phyloP scores from a whole-genome alignment of 37 sponge, comb jelly and placozoan species.

The Aplysina aerophoba region DNA sequence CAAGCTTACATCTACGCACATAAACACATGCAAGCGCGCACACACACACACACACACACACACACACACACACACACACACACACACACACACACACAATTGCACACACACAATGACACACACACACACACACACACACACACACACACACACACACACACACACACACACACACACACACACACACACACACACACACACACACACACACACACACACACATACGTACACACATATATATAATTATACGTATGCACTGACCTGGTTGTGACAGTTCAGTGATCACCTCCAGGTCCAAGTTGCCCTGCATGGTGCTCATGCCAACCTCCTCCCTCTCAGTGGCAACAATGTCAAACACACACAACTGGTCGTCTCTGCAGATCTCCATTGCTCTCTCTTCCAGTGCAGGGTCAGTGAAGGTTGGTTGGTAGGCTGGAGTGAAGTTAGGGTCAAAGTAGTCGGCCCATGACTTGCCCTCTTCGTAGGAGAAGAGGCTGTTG shows the following conservation, averaged over 20 bases:
- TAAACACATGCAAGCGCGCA: too few relatives aligned
- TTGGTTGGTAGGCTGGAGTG: constrained; percentile 50
- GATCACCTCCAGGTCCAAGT: constrained; percentile 31
- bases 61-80: too few relatives aligned
- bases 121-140: too few relatives aligned
- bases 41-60: too few relatives aligned
- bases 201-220: too few relatives aligned
- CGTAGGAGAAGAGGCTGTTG: constrained; percentile 61
- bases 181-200: too few relatives aligned
- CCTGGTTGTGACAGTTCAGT: constrained; percentile 55
- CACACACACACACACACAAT: too few relatives aligned
- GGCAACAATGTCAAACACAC: constrained; percentile 71
- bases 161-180: too few relatives aligned
- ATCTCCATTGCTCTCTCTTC: constrained; percentile 46
- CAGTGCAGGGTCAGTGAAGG: constrained; percentile 34
- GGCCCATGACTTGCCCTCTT: constrained; percentile 48
- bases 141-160: too few relatives aligned
- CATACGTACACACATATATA: too few relatives aligned
- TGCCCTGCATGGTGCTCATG: constrained; percentile 44
- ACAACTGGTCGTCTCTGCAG: constrained; percentile 56
- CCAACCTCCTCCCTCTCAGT: constrained; percentile 56
- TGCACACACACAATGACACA: too few relatives aligned
- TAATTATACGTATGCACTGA: neutral
- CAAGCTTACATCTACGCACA: too few relatives aligned
- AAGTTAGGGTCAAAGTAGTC: constrained; percentile 55